Evolutionary conservation across 2,888 invertebrate genomes (phyloP), one percentile per base, ranked within the genome.

Genomic region (Dascillus cervinus): DNA sequence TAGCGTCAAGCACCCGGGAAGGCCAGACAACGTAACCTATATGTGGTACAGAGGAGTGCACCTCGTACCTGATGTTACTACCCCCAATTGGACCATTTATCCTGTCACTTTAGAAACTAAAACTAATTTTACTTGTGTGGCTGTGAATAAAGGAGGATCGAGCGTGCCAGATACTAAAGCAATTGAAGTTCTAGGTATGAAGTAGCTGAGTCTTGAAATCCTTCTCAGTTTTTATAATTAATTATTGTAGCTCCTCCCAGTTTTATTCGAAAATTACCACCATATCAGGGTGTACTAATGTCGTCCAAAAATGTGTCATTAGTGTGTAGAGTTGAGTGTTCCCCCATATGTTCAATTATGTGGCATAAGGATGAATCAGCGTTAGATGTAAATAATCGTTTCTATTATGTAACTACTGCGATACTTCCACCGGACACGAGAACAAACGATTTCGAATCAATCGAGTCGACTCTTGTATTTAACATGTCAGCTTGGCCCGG

Each of bases 121-220:
- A 41, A 86, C 87, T 50, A 89, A 88, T 70, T 92, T 90, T 68
- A 84, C 88, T 1, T 95, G 95, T 57, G 75, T 81, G 45, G 90
- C 90, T 0, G 75, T 76, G 62, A 92, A 89, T 63, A 79, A 82
- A 6, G 89, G 89, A 1, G 94, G 92, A 0, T 78, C 81, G 47
- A 83, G 86, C 27, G 72, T 73, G 33, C 69, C 76, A 25, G 81
- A 79, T 11, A 75, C 74, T 17, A 73, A 77, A 31, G 73, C 73
- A 51, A 74, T 88, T 50, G 75, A 83, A 51, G 83, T 86, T 26
- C 72, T 75, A 41, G 78, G 79, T 79, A 63, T 4, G 25, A 13
- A n/a, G 3, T 2, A 10, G n/a, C 12, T 10, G 8, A 28, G 8
- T n/a, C n/a, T n/a, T n/a, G n/a, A n/a, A n/a, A n/a, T n/a, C n/a